Evolutionary conservation across 1,140 invertebrate species (phyloP), one percentile per base, ranked within the genome.

Genomic region (Laupala kohalensis): DNA sequence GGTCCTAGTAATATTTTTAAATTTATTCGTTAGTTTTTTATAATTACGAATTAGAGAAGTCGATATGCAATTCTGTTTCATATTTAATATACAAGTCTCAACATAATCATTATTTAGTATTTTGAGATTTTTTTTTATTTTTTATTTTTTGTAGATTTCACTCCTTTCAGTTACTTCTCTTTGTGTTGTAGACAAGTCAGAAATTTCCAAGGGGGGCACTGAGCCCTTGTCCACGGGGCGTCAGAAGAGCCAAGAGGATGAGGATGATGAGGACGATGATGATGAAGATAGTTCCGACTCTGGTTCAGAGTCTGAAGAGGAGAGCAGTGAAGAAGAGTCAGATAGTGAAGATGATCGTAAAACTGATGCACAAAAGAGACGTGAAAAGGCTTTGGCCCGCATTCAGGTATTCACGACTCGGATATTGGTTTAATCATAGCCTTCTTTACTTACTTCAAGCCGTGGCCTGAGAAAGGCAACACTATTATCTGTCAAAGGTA

Each of bases 401-500:
- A 91, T 95, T 79, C 85, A 89, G 80, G 86, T 87, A 77, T 13
- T n/a, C n/a, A n/a, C n/a, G n/a, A n/a, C n/a, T n/a, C n/a, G n/a
- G n/a, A n/a, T n/a, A n/a, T n/a, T n/a, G n/a, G n/a, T n/a, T n/a
- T n/a, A n/a, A n/a, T n/a, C n/a, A n/a, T n/a, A n/a, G n/a, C n/a
- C n/a, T n/a, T n/a, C n/a, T n/a, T n/a, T n/a, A n/a, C n/a, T n/a
- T n/a, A n/a, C n/a, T n/a, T n/a, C n/a, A n/a, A n/a, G n/a, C n/a
- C n/a, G n/a, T n/a, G n/a, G n/a, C n/a, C n/a, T n/a, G n/a, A n/a
- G n/a, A n/a, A n/a, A n/a, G n/a, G n/a, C n/a, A n/a, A n/a, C n/a
- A n/a, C n/a, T n/a, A n/a, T n/a, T n/a, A n/a, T n/a, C n/a, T n/a
- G n/a, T n/a, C n/a, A n/a, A n/a, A n/a, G n/a, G n/a, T n/a, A n/a